Conservation (phyloP, 2,797 vertebrate species). For the Helarctos malayanus region DNA sequence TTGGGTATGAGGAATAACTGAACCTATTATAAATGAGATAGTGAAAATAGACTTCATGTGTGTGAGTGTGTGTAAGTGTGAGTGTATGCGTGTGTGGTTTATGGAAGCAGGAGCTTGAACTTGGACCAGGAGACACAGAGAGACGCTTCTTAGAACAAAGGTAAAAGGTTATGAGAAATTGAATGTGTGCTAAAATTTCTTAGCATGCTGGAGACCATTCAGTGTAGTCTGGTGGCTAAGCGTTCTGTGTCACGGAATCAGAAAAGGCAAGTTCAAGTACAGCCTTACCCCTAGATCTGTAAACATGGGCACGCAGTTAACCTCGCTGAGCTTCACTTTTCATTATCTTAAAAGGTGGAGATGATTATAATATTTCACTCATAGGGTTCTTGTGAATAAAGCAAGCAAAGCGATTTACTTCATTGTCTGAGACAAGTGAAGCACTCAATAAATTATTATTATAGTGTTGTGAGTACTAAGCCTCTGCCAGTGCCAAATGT, state of each 20-base stretch:
- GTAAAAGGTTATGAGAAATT: neutral
- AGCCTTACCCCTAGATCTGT: neutral
- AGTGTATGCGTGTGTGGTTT: neutral
- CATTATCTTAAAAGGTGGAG: neutral
- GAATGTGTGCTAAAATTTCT: neutral
- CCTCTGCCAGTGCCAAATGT: neutral
- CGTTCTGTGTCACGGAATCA: neutral
- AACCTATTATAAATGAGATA: neutral
- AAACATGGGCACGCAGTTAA: neutral
- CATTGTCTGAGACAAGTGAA: neutral
- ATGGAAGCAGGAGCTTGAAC: neutral
- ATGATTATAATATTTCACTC: conserved; percentile 1
- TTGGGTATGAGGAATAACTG: neutral
- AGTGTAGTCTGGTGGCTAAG: neutral
- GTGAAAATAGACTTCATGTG: neutral
- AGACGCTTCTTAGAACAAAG: conserved; percentile 19
- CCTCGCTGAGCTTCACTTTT: neutral
- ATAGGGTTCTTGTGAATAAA: neutral
- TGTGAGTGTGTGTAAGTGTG: too few species aligned
- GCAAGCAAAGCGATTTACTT: neutral
- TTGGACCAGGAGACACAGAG: neutral
- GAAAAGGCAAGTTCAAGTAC: neutral
- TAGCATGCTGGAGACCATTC: neutral
- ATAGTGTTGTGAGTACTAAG: neutral
- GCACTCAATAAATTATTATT: neutral